Evolutionary conservation across 2,888 invertebrate species (phyloP), one percentile per base, ranked within the genome.

Genomic region (Luperina nickerlii): DNA sequence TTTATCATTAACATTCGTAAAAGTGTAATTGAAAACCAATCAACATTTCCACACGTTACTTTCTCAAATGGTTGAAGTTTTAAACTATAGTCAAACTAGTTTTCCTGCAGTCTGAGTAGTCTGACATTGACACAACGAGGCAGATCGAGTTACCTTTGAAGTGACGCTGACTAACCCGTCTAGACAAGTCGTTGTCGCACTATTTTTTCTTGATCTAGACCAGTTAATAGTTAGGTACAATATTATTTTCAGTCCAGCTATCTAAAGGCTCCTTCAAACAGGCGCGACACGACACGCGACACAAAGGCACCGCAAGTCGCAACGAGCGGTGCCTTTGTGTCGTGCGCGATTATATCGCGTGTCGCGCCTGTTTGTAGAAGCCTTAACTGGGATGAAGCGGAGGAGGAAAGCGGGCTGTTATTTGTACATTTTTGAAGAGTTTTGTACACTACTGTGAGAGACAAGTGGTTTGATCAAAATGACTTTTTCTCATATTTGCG

Each of bases 61-160:
- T 82, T 79, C 74, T 69, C 83, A n/a, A 75, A 32, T 13, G 51
- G 38, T 63, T 20, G 18, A 57, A 71, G 38, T 60, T 57, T 9
- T 11, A 2, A 63, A 72, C 48, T 57, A n/a, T n/a, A n/a, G 76
- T 82, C 20, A n/a, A 68, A 66, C 84, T 15, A n/a, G 48, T 76
- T 54, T 51, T 4, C n/a, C 7, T 38, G 24, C 51, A 15, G 71
- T 54, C 24, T 48, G 45, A 51, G 57, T 57, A 24, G 68, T 20
- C 24, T 69, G 85, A 85, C 85, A 80, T 63, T 85, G 85, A 75
- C 79, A 66, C 67, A 72, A 66, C 60, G 83, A 73, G 54, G 13
- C 74, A 66, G 76, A 79, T 83, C 79, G n/a, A 3, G 57, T 83
- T 85, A 66, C 82, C 79, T 85, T 54, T 72, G 73, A 57, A 79